Evolutionary conservation across 2,888 invertebrate species (phyloP), one percentile per base, ranked within the genome.

Genomic region (Meloe dianella): DNA sequence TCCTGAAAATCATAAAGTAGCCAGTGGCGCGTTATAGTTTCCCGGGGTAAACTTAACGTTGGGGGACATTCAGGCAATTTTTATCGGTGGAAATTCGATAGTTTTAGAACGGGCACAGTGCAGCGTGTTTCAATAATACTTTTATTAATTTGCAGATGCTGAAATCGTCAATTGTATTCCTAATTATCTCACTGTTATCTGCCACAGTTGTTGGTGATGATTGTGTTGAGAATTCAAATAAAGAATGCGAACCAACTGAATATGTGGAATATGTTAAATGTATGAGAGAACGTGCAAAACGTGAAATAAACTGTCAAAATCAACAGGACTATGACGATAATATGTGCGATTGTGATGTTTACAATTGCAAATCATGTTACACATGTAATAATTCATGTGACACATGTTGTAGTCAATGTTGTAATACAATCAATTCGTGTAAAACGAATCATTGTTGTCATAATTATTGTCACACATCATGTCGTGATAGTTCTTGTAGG

Each of bases 361-460:
- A 67, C 57, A 54, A 62, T 29, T 62, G 62, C 32, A 6, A 27
- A 27, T 60, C 60, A 7, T 59, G 59, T 47, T 30, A 29, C 57
- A 59, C 73, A 17, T 78, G 75, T 60, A 65, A 70, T 56, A 60
- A 65, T 17, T 61, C 71, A 9, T 79, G 79, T 60, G 68, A 71
- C 29, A 60, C 63, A 17, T 79, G 79, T 63, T 81, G 80, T 67
- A 73, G 69, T 61, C 71, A 74, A 7, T 78, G 79, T 71, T 77
- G 77, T 64, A 69, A 70, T 29, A 70, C 74, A 63, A 76, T 72
- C 66, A 67, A 71, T 24, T 68, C 74, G 7, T 82, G 82, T 67
- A 70, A 69, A n/a, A 79, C 78, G 1, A 75, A 75, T 51, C 78
- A 79, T 47, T 84, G 84, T 63, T 84, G 84, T 68, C 81, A 83